Evolutionary conservation across 2,113 vertebrate species (phyloP).

Genomic region (Nasalis larvatus): DNA sequence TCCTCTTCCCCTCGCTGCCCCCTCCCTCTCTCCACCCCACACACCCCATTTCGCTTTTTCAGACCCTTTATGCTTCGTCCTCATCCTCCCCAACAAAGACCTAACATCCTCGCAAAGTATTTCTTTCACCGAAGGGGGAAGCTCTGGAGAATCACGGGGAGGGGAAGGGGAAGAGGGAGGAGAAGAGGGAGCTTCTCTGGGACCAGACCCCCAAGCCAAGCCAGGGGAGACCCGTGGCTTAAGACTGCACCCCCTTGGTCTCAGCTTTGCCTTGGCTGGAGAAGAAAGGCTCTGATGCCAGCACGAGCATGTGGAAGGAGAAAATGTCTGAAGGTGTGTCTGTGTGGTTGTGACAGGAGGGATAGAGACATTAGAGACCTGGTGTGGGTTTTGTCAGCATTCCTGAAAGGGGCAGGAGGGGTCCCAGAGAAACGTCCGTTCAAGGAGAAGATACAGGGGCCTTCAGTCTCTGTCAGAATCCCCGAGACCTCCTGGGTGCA

Average conservation of each 20-base stretch:
- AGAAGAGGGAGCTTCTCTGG: not conserved
- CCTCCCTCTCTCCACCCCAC: slow-evolving; percentile 64
- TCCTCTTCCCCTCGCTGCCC: slow-evolving; percentile 82
- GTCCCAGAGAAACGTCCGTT: not conserved
- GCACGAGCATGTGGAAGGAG: not conserved
- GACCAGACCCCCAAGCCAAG: not conserved
- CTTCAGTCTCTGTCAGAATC: not conserved
- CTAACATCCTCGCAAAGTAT: slow-evolving; percentile 68
- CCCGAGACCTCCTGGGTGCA: not conserved
- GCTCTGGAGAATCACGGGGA: not conserved
- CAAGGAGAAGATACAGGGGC: not conserved
- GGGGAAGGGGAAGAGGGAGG: not conserved
- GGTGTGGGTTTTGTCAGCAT: not conserved
- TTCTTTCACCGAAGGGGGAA: slow-evolving; percentile 62
- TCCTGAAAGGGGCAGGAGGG: not conserved
- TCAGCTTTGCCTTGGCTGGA: not conserved
- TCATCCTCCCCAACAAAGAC: slow-evolving; percentile 82
- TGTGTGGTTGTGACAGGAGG: not conserved
- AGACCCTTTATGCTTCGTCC: slow-evolving; percentile 84
- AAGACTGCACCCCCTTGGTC: too few relatives aligned
- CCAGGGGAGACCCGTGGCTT: not conserved
- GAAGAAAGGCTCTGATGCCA: not conserved
- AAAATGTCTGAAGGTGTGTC: not conserved
- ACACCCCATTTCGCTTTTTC: slow-evolving; percentile 89
- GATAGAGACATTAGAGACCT: not conserved